These are phyloP conservation scores for Podiceps cristatus DNA, from an alignment of 2,113 vertebrate genomes.

Conservation along the genomic window DNA sequence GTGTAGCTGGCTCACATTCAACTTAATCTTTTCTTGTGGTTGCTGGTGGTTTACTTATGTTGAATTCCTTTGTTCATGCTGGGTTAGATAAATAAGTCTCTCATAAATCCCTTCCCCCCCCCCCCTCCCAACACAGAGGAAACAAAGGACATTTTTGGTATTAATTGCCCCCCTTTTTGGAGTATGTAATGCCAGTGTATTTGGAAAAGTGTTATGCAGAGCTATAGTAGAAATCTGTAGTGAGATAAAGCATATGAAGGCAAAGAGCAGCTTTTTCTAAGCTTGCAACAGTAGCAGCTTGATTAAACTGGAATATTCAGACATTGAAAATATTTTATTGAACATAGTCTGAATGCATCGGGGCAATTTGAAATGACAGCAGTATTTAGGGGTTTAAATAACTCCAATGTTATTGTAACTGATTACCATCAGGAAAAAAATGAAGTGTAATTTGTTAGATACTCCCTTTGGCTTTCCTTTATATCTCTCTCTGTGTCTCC, in stretches of 20 bases:
- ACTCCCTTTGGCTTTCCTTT: constrained; percentile 18
- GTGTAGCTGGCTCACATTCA: not conserved
- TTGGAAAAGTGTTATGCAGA: not conserved
- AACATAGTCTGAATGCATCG: not conserved
- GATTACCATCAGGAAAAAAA: constrained; percentile 11
- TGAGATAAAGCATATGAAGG: not conserved
- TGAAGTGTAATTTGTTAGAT: constrained; percentile 16
- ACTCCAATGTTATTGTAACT: constrained; percentile 16
- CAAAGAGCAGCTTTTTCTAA: not conserved
- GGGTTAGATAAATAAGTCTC: not conserved
- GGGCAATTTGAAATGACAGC: not conserved
- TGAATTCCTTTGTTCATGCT: not conserved
- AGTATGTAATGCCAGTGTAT: not conserved
- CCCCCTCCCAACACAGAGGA: too few species aligned
- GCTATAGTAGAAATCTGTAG: not conserved
- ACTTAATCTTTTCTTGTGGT: not conserved
- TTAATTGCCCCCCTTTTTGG: constrained; percentile 16
- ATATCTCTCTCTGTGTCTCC: not conserved
- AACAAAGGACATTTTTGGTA: not conserved
- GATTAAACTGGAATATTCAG: not conserved
- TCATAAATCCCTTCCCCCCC: not conserved
- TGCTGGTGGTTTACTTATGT: not conserved
- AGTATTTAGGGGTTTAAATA: constrained; percentile 24
- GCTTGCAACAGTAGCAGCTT: not conserved
- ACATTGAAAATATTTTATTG: not conserved